Evolutionary conservation across 1,140 invertebrate species (phyloP).

Genomic region (Hesperophylax magnus): DNA sequence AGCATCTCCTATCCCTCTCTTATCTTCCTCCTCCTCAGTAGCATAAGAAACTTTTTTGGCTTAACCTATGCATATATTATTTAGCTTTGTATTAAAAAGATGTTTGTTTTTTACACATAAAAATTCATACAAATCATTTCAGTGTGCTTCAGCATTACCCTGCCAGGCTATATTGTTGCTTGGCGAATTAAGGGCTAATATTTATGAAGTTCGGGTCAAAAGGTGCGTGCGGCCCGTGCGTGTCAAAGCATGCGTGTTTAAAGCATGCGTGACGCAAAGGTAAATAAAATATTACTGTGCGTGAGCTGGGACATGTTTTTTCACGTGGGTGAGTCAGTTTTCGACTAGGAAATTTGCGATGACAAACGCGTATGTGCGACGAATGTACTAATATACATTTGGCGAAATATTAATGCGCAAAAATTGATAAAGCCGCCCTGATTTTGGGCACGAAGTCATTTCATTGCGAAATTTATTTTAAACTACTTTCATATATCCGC

Average conservation of each 20-base stretch:
- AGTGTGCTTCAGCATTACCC: too few relatives aligned
- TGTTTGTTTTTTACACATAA: too few relatives aligned
- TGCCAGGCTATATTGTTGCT: not conserved
- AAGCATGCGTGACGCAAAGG: constrained; percentile 5
- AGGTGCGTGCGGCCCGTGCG: not conserved
- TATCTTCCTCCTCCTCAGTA: too few relatives aligned
- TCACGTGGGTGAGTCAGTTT: constrained; percentile 8
- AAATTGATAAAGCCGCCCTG: constrained; percentile 7
- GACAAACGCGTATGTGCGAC: constrained; percentile 12
- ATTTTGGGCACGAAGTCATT: not conserved
- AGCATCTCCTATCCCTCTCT: too few relatives aligned
- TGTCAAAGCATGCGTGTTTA: not conserved
- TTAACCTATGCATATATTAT: too few relatives aligned
- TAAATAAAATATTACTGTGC: constrained; percentile 16
- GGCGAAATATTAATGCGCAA: constrained; percentile 6
- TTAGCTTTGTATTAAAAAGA: too few relatives aligned
- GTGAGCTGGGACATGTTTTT: constrained; percentile 3
- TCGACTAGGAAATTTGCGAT: not conserved
- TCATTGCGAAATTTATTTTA: too few relatives aligned
- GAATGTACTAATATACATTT: not conserved
- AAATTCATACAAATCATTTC: too few relatives aligned
- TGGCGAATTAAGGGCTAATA: not conserved
- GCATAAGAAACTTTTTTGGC: too few relatives aligned
- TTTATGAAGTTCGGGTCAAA: not conserved
- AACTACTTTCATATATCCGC: too few relatives aligned